Evolutionary conservation across 2,797 vertebrate genomes (phyloP), one percentile per base, ranked within the genome.

Genomic region (Amblyraja radiata): DNA sequence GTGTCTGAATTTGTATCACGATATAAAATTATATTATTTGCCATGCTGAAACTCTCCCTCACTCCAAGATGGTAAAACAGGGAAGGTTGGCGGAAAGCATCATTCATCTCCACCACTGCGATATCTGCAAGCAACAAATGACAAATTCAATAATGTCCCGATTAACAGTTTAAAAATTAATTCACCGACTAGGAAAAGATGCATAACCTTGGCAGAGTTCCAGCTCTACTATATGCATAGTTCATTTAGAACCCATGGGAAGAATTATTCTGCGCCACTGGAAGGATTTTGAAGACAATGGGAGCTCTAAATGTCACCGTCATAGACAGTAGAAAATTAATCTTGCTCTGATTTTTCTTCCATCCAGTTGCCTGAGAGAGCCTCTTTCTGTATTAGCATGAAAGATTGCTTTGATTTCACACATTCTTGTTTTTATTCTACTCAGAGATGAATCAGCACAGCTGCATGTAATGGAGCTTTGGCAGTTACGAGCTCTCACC

Each of bases 11-110:
- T 98, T 39, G 97, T 98, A 94, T 99, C 99, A 93, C 98, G 99
- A 96, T 99, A 99, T 93, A 99, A 97, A 95, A 99, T 98, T 95
- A 99, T 98, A 96, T 99, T 99, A 97, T 99, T 99, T 94, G 98
- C 99, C 98, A 99, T 99, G 96, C 99, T 99, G 97, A 99, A 99
- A 95, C 99, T 99, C 95, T 99, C 99, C 94, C 99, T 95, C 94
- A 99, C 98, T 25, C 98, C 99, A 39, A 99, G 97, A 94, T 99
- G 98, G 96, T 99, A 99, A 95, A 99, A 99, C 80, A 99, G 96
- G 1, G 99, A 99, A 0, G 98, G 98, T 93, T 99, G 98, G 63
- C 99, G 98, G 95, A 99, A 99, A 9, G 98, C 99, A 0, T 99
- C 98, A 0, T 97, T 99, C 98, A 99, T 99, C 96, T 99, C 99